Evolutionary conservation across 2,113 vertebrate species (phyloP), one percentile per base, ranked within the genome.

Genomic region (Hylia prasina): DNA sequence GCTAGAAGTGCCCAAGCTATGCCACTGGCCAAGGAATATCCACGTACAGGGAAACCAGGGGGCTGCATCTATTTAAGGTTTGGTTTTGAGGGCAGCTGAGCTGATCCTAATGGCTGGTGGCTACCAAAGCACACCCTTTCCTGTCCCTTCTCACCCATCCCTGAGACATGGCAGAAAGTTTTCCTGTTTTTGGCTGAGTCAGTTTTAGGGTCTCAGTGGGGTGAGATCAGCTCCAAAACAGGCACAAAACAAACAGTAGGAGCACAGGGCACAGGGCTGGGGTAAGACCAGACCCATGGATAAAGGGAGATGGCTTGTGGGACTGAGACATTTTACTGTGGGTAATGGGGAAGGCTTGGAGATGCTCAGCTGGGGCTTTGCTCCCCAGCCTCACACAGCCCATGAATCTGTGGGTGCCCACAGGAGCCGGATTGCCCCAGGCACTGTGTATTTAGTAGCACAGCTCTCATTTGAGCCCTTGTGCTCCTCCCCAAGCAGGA

Each of bases 191-290:
- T 28, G 21, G 21, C 69, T n/a, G 56, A 45, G 13, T 25, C 48
- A 33, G 13, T 39, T 89, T 91, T 37, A 57, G 27, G 23, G 37
- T 66, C n/a, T 37, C 44, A 25, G 6, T 2, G 3, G 22, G 14
- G 20, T 0, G 0, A 54, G 37, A 53, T 10, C 54, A 61, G 42
- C 15, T 80, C 40, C 8, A 5, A 28, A 57, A 45, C 8, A 4
- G 40, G n/a, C 50, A 57, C 37, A 61, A 53, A 79, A 57, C 28
- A 40, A 87, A 51, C 0, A 7, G 25, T 3, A n/a, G 60, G 45
- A 64, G 44, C 39, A 53, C 4, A 13, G 0, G 1, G 35, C 50
- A 64, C 15, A n/a, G 63, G 30, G 45, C 30, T 11, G 9, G 0
- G 21, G 58, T 22, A 18, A 45, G 53, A 61, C n/a, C 1, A 2